Evolutionary conservation across 2,888 invertebrate species (phyloP), one percentile per base, ranked within the genome.

Genomic region (Heliconius erato): DNA sequence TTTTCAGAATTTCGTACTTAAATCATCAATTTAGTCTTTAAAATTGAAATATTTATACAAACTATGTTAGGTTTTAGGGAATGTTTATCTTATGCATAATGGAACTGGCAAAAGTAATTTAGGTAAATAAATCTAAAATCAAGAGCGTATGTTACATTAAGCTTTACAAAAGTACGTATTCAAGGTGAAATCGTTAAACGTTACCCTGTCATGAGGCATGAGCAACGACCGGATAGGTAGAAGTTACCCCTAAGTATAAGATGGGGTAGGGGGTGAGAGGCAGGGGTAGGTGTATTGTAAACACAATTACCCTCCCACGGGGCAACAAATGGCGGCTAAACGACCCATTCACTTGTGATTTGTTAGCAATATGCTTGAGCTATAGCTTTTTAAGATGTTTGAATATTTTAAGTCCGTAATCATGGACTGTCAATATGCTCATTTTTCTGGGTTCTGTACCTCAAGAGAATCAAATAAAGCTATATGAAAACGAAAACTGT

Each of bases 301-400:
- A 94, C 92, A 93, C 93, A 93, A 94, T 95, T 95, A 95, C 95
- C 89, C 90, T 89, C 91, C 90, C 88, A 86, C 88, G 89, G 91
- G 93, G 90, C 94, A 92, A 92, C 94, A 94, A 95, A 95, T 94
- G 94, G 93, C 91, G 91, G 94, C 94, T 95, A 95, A 95, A 95
- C 95, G 95, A 95, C 94, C 95, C 93, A 95, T 95, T 95, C 93
- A 92, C 91, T 89, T 90, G 94, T 95, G 95, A 95, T 95, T 95
- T 95, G 95, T 95, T 94, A 94, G 94, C 95, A 95, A 95, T 95
- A 95, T 94, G 95, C 94, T 93, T 93, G 91, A 94, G 94, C 94
- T 95, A 94, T 94, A 93, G 92, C 81, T 87, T 91, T 92, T 93
- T 92, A 91, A 86, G 85, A 83, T 85, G 83, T 80, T 81, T 80